Evolutionary conservation across 2,113 vertebrate species (phyloP), one percentile per base, ranked within the genome.

Genomic region (Dolichotis patagonum): DNA sequence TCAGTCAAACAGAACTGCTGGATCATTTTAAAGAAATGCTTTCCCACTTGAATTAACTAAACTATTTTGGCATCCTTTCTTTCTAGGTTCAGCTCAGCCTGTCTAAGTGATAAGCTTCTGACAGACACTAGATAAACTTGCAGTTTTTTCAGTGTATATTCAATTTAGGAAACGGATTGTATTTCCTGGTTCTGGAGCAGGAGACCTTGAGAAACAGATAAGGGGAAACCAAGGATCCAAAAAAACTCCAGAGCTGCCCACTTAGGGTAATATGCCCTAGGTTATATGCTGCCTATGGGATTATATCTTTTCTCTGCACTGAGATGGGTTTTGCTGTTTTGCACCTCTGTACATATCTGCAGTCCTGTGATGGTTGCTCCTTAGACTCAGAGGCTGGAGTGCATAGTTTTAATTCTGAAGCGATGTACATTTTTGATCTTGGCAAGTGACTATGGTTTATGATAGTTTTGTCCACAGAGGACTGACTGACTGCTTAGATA

Each of bases 211-310:
- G 10, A 77, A 32, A 11, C 7, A 11, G 13, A 41, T 46, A 32
- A 78, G 56, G 71, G 52, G 58, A 90, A 62, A 20, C 24, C 24
- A 32, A 35, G 20, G 30, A 26, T 11, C 19, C 28, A 30, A 54
- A 30, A 4, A 13, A 20, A 26, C 46, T 9, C n/a, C n/a, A n/a
- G n/a, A n/a, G n/a, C n/a, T n/a, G n/a, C n/a, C n/a, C n/a, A n/a
- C n/a, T n/a, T n/a, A n/a, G n/a, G n/a, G 6, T 0, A 24, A 10
- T 1, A 1, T 65, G 6, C 16, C 28, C 22, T 28, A 41, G 35
- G n/a, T 38, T 4, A 0, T 17, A 10, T 6, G 7, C 1, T 1
- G 7, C 3, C 11, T 8, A 0, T 7, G 3, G 1, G 14, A n/a
- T 88, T 60, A 94, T 35, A 41, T 7, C 5, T 26, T 35, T 41